phyloP scores from a whole-genome alignment of 2,797 vertebrate species.

The Sebastes kiyomatsui region DNA sequence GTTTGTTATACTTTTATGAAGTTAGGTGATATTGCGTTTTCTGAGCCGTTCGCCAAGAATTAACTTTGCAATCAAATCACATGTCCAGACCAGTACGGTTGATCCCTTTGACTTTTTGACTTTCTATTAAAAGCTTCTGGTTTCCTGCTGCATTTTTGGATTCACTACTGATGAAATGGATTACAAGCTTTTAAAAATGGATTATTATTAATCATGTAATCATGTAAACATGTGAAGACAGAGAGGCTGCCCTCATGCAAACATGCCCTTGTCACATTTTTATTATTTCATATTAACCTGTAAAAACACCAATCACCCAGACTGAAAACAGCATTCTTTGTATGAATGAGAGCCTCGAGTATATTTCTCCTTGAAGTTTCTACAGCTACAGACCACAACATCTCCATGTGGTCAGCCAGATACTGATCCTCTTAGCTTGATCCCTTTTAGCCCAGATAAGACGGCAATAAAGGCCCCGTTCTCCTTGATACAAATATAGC shows the following conservation, averaged over 20 bases:
- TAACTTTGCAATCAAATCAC: no score
- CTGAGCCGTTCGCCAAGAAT: not conserved
- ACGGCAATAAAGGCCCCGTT: slow-evolving; percentile 58
- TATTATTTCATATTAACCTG: not conserved
- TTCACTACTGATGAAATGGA: not conserved
- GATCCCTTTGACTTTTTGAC: not conserved
- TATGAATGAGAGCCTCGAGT: not conserved
- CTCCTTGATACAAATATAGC: slow-evolving; percentile 66
- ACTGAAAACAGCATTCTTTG: not conserved
- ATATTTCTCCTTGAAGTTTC: slow-evolving; percentile 5
- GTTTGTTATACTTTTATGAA: no score
- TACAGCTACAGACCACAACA: slow-evolving; percentile 50
- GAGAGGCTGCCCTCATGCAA: not conserved
- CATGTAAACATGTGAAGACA: not conserved
- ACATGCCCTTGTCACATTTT: not conserved
- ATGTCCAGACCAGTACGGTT: no score
- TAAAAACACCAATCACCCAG: not conserved
- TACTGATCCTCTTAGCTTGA: slow-evolving; percentile 78
- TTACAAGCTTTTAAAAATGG: not conserved
- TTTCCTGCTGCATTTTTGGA: not conserved
- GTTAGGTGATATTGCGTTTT: not conserved
- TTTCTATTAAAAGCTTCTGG: not conserved
- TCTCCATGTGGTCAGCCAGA: slow-evolving; percentile 50
- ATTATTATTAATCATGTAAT: not conserved
- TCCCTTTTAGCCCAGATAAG: slow-evolving; percentile 75